These are phyloP conservation scores for Sericinus montela DNA, from an alignment of 2,888 invertebrate species.

Conservation along the genomic window DNA sequence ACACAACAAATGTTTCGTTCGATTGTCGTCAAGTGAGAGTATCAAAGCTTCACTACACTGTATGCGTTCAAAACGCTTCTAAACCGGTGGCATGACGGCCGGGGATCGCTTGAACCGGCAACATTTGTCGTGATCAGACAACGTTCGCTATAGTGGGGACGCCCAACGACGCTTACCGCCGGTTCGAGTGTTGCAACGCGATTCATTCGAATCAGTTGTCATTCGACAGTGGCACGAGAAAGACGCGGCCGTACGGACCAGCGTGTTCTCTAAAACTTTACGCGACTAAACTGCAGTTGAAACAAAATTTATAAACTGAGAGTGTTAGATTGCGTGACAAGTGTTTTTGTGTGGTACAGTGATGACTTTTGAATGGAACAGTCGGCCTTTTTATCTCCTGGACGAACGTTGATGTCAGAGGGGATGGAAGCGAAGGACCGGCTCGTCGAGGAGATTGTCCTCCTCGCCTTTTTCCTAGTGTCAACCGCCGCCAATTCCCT, in stretches of 20 bases:
- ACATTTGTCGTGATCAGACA: neutral
- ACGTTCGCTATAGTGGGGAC: constrained; percentile 32
- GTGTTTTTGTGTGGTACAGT: constrained; percentile 56
- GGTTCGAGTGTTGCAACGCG: neutral
- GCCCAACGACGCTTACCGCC: constrained; percentile 39
- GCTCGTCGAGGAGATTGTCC: constrained; percentile 69
- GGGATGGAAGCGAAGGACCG: constrained; percentile 71
- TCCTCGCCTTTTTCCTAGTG: constrained; percentile 79
- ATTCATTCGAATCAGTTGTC: constrained; percentile 55
- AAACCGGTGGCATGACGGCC: neutral
- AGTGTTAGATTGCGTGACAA: constrained; percentile 62
- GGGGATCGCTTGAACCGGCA: neutral
- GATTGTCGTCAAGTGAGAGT: constrained; percentile 16
- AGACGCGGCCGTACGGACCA: constrained; percentile 65
- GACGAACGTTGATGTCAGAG: constrained; percentile 71
- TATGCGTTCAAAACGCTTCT: constrained; percentile 2
- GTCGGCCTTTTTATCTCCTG: constrained; percentile 60
- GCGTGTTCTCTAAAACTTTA: constrained; percentile 76
- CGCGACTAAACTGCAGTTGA: constrained; percentile 70
- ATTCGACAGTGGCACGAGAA: constrained; percentile 64
- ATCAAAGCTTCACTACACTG: neutral
- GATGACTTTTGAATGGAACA: constrained; percentile 70
- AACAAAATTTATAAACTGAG: constrained; percentile 39
- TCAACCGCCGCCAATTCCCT: constrained; percentile 86
- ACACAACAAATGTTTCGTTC: constrained; percentile 5